Conservation (phyloP, 2,888 invertebrate genomes). For the Drosophila borborema region DNA sequence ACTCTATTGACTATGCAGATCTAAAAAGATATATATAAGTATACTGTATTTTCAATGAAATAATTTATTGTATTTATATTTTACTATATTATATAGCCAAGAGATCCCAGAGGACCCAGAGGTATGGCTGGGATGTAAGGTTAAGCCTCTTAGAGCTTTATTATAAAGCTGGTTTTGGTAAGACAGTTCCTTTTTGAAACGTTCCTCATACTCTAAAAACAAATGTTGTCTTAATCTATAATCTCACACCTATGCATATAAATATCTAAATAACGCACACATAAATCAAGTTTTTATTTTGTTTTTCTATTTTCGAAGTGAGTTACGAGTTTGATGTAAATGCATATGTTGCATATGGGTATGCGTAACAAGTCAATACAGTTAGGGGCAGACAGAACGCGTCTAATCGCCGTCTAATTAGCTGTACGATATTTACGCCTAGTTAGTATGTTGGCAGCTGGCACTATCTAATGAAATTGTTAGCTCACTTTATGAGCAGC, state of each 20-base stretch:
- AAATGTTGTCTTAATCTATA: constrained; percentile 3
- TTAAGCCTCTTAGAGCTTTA: neutral
- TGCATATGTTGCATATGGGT: constrained; percentile 10
- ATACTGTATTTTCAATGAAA: neutral
- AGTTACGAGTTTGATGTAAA: constrained; percentile 7
- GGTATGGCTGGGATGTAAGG: neutral
- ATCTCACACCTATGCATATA: neutral
- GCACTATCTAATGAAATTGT: constrained; percentile 69
- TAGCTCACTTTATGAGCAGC: constrained; percentile 70
- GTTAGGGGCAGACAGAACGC: constrained; percentile 15
- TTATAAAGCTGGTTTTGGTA: neutral
- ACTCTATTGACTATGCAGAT: neutral
- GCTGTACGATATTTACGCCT: constrained; percentile 47
- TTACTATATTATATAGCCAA: neutral
- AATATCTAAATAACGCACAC: too few species aligned
- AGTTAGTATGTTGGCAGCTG: constrained; percentile 42
- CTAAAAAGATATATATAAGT: neutral
- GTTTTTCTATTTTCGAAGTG: neutral
- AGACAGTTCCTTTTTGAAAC: neutral
- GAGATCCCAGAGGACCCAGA: too few species aligned
- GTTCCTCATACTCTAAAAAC: neutral
- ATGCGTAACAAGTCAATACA: constrained; percentile 29
- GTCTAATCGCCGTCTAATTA: constrained; percentile 33
- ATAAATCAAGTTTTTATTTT: constrained; percentile 8
- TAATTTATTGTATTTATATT: neutral